Base-by-base conservation (phyloP, 2,113 vertebrate genomes). In the Forbesichthys papilliferus region DNA sequence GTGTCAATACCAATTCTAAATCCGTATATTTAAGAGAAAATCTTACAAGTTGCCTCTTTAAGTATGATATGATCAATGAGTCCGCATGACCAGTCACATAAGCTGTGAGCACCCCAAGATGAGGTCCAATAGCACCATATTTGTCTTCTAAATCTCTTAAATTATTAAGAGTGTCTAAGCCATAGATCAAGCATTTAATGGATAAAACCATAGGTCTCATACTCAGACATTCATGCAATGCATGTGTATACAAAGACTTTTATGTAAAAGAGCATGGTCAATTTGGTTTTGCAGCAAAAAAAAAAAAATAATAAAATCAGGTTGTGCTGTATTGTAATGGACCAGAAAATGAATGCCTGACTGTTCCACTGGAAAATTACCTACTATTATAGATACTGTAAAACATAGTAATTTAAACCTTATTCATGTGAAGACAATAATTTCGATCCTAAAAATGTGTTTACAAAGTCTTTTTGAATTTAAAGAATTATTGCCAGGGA, bases 71-170 rank as follows among this genome's bases (percentile, higher is more conserved):
- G 97, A 96, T 94, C 93, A 91, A 94, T 94, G 95, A 96, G 96
- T 98, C 96, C 94, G 95, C 96, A 98, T 97, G 98, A 98, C 97
- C 96, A 98, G 98, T 98, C 97, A 97, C 86, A n/a, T 71, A 71
- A 88, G 79, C 75, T 93, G 91, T 95, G 96, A 98, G 96, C 95
- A 95, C 95, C 93, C 93, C 93, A 89, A 91, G 88, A 89, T 87
- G 94, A 96, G 95, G 94, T 94, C 96, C 86, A 93, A 95, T 99
- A 98, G 97, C 97, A 99, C 98, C 97, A 95, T 98, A 88, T 88
- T 91, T 89, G 86, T 90, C 82, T 95, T 94, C 94, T 87, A 86
- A 88, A 86, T 89, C 86, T 91, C 86, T 88, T 89, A 80, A 87
- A 91, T 92, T 94, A 88, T 92, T 93, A 93, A 94, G 93, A 96